phyloP scores from a whole-genome alignment of 1,140 invertebrate species.

The Apis laboriosa region DNA sequence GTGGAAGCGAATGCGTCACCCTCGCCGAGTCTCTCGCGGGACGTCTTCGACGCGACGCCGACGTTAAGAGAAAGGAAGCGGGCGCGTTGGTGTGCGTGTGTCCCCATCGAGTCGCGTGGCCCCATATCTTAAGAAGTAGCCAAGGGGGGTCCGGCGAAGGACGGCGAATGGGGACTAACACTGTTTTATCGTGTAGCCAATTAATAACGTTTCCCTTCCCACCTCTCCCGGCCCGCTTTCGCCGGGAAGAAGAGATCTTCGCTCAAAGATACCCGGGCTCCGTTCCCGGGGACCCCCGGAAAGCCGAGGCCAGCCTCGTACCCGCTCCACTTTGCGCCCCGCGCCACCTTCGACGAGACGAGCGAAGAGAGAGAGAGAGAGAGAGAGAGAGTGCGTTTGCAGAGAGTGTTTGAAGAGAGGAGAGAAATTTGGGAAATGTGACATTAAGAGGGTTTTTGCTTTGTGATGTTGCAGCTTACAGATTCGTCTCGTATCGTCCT shows the following conservation, averaged over 20 bases:
- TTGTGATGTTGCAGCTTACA: conserved; percentile 69
- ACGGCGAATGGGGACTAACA: conserved; percentile 76
- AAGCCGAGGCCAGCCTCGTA: conserved; percentile 33
- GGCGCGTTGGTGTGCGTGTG: conserved; percentile 55
- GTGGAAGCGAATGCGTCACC: not conserved
- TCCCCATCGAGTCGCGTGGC: conserved; percentile 75
- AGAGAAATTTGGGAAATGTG: not conserved
- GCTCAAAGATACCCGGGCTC: conserved; percentile 63
- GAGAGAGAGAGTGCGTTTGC: too few relatives aligned
- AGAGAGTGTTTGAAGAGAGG: too few relatives aligned
- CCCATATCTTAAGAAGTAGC: conserved; percentile 75
- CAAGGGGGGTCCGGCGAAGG: conserved; percentile 74
- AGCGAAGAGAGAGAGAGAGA: too few relatives aligned
- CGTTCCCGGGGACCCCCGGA: conserved; percentile 36
- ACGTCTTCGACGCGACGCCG: conserved; percentile 8
- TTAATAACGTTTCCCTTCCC: conserved; percentile 76
- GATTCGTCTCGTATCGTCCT: conserved; percentile 65
- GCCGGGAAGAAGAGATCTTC: conserved; percentile 66
- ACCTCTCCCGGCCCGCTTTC: conserved; percentile 35
- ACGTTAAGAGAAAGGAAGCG: conserved; percentile 1
- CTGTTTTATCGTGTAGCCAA: conserved; percentile 80
- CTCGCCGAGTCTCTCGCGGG: not conserved
- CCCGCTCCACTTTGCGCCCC: conserved; percentile 27
- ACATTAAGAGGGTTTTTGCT: conserved; percentile 41
- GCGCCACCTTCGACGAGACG: not conserved